Conservation (phyloP, 2,113 vertebrate species). For the Dicrurus megarhynchus region DNA sequence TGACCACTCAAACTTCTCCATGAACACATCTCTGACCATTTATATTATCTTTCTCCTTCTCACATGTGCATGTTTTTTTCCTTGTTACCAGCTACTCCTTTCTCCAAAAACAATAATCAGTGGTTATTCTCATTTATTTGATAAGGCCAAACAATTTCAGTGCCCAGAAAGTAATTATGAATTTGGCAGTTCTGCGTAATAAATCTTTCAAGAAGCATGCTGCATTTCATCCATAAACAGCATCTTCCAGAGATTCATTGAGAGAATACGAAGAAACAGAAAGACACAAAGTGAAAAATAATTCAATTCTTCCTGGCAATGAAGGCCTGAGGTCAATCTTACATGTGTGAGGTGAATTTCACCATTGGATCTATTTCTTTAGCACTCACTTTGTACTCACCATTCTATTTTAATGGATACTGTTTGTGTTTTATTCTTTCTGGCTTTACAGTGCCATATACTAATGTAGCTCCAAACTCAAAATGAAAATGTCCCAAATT, state of each 20-base stretch:
- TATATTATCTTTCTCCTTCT: neutral
- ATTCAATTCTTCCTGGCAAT: neutral
- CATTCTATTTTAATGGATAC: neutral
- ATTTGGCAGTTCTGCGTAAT: conserved; percentile 55
- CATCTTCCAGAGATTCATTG: conserved; percentile 1
- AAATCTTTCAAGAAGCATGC: conserved; percentile 35
- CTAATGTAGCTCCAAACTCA: neutral
- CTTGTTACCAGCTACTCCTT: conserved; percentile 1
- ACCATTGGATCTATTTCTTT: neutral
- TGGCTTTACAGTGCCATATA: neutral
- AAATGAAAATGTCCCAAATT: neutral
- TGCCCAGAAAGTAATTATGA: conserved; percentile 57
- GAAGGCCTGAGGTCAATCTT: neutral
- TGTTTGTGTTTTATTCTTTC: neutral
- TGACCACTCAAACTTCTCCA: conserved; percentile 10
- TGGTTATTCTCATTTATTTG: conserved; percentile 35
- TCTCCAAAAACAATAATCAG: conserved; percentile 39
- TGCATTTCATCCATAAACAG: conserved; percentile 10
- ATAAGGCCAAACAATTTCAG: conserved; percentile 48
- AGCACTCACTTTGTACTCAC: neutral
- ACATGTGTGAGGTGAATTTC: neutral
- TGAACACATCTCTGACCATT: neutral
- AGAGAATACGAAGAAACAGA: neutral
- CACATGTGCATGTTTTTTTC: neutral
- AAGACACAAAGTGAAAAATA: neutral